Evolutionary conservation across 2,113 vertebrate genomes (phyloP).

Genomic region (Platichthys stellatus): DNA sequence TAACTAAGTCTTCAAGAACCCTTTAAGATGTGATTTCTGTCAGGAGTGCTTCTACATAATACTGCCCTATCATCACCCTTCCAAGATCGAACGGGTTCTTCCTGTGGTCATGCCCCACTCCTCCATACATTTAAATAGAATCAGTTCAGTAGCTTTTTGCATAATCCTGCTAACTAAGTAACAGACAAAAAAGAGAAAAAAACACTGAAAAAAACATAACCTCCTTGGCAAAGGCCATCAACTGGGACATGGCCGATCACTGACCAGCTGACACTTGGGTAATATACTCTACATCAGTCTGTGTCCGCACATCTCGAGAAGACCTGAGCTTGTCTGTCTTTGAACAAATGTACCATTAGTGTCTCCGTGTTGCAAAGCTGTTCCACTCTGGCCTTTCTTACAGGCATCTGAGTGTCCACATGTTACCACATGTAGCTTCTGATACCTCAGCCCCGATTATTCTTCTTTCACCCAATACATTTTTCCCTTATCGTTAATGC

Average conservation of each 20-base stretch:
- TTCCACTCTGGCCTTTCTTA: constrained; percentile 22
- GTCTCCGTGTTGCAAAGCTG: constrained; percentile 18
- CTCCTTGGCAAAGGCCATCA: no score
- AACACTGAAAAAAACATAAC: no score
- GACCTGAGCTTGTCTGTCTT: constrained; percentile 8
- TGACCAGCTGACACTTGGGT: not conserved
- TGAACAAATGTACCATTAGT: constrained; percentile 36
- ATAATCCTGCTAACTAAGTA: no score
- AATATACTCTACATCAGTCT: not conserved
- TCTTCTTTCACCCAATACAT: constrained; percentile 42
- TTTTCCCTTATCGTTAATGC: constrained; percentile 61
- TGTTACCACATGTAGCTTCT: constrained; percentile 35
- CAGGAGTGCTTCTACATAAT: no score
- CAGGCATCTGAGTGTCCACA: constrained; percentile 30
- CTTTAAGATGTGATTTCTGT: no score
- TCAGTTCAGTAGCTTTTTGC: no score
- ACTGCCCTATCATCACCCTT: no score
- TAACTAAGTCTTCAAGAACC: no score
- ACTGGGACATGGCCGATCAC: not conserved
- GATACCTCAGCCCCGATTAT: constrained; percentile 54
- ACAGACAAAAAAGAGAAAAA: no score
- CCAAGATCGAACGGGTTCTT: no score
- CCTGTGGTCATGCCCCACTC: no score
- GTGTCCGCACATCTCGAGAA: constrained; percentile 9
- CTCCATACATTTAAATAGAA: no score